Base-by-base conservation (phyloP, 2,113 vertebrate genomes). In the Mastomys natalensis region DNA sequence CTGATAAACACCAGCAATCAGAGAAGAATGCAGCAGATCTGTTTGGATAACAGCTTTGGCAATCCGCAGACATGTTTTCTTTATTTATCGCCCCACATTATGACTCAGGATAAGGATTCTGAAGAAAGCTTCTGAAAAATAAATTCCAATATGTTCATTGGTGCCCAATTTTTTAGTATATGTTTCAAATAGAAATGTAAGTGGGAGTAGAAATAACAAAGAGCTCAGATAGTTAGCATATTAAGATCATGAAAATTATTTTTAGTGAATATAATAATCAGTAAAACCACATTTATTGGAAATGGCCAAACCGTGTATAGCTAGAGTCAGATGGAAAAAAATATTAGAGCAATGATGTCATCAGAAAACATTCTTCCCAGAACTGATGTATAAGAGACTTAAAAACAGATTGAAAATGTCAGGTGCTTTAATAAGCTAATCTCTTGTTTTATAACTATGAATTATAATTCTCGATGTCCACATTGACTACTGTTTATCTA, bases 61-160 rank as follows among this genome's bases (percentile, higher is more conserved):
- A 55, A 89, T 86, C 45, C 24, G 48, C 5, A 84, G 91, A 19
- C 70, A 45, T 19, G 4, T 70, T 90, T 93, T 87, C 40, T 93
- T 77, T 88, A 86, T 76, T 31, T 70, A 48, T 26, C 34, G 19
- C 24, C 86, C 78, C 68, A 87, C 19, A 43, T 7, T 48, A 24
- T 82, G 93, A 89, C 70, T 96, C 94, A 94, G 93, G 60, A 89
- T 48, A 86, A 73, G 2, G 93, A 60, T 92, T 93, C 58, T 74
- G 82, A 87, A 48, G 21, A 94, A 87, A 31, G 51, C n/a, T 87
- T 84, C 74, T 51, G 26, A 26, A 81, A 82, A 94, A 80, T 34
- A 87, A 85, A 66, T 26, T 45, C 16, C 21, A 64, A 12, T 66
- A 40, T 93, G 84, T 24, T 88, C 60, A 88, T 12, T 90, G 55